These are phyloP conservation scores for Dimorphilus gyrociliatus DNA, from an alignment of 2,888 invertebrate genomes.

Conservation along the genomic window DNA sequence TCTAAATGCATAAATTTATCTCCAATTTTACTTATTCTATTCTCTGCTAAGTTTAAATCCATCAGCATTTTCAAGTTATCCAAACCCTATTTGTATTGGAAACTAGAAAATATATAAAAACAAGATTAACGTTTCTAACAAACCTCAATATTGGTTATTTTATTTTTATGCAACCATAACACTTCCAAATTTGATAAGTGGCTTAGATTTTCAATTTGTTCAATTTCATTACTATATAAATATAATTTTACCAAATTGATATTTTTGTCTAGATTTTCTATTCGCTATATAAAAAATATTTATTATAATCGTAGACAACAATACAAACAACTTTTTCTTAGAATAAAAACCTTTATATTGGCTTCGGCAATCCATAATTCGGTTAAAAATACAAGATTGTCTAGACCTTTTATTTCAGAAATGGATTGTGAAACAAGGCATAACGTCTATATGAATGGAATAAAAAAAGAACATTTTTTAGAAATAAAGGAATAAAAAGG, in stretches of 20 bases:
- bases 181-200: constrained; percentile 21
- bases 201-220: constrained; percentile 27
- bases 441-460: constrained; percentile 3
- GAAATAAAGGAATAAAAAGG: background rate
- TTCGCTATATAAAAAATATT: constrained; percentile 18
- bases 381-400: constrained; percentile 9
- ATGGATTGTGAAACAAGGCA: constrained; percentile 13
- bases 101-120: background rate
- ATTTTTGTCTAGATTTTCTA: constrained; percentile 22
- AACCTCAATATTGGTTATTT: constrained; percentile 28
- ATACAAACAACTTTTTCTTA: too few relatives aligned
- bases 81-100: constrained; percentile 21
- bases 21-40: constrained; percentile 25
- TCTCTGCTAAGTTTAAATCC: constrained; percentile 33
- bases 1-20: background rate
- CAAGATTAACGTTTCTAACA: constrained; percentile 1
- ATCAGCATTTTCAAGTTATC: constrained; percentile 18
- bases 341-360: constrained; percentile 13
- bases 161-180: constrained; percentile 30
- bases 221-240: constrained; percentile 30
- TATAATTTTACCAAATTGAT: constrained; percentile 23
- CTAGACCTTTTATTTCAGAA: constrained; percentile 11
- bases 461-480: background rate
- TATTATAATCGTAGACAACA: constrained; percentile 1
- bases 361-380: constrained; percentile 19